Evolutionary conservation across 2,797 vertebrate species (phyloP), one percentile per base, ranked within the genome.

Genomic region (Lepus oiostolus): DNA sequence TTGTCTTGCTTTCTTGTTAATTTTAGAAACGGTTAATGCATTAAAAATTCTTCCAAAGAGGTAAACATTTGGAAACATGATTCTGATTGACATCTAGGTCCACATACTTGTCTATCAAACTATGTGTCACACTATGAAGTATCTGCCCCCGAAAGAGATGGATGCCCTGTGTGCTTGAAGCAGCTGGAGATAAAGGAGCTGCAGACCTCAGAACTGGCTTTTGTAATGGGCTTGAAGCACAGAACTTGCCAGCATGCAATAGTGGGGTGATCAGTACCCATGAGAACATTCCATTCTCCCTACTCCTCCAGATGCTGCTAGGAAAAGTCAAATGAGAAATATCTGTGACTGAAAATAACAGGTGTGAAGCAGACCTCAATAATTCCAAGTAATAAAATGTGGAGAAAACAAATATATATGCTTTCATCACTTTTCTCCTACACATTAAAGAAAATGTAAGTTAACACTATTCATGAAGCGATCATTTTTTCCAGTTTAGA

Each of bases 111-210:
- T 76, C 54, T 50, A 60, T 35, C 22, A 85, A 91, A 28, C 30
- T 3, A 62, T 12, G 4, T 21, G 58, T 24, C 9, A 14, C 5
- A 24, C 19, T 30, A 47, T 35, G 38, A 70, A 67, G 16, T 28
- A 8, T 5, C 0, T 74, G 11, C 2, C 50, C 0, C 16, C 1
- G 22, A 35, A 60, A 42, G 10, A 10, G 3, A 7, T 3, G 8
- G 17, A 68, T 38, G 16, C 0, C 30, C 10, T 17, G 4, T 30
- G 10, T 71, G 35, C 32, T 50, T 68, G 22, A 42, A 87, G 65
- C 17, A 76, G 35, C 26, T 85, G 24, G 22, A 87, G 32, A 26
- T 35, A 4, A 26, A 42, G 7, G 26, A 0, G 5, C 32, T 81
- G 14, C 21, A 70, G 30, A 67, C 30, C n/a, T 87, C 10, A 19